phyloP scores from a whole-genome alignment of 37 sponge, comb jelly and placozoan genomes.

The Eunapius fragilis region DNA sequence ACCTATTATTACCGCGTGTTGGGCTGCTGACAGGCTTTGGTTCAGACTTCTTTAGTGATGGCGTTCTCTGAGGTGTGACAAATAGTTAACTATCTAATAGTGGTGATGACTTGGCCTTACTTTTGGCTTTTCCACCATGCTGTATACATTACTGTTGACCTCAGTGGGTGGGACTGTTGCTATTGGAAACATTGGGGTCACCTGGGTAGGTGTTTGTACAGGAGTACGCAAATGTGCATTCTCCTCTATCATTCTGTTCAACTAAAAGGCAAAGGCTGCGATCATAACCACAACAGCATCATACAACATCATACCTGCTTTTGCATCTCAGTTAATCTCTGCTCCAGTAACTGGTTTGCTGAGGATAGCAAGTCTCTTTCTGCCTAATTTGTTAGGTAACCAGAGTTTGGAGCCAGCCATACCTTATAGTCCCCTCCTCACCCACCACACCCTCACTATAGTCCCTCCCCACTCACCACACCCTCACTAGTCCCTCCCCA shows the following conservation, averaged over 20 bases:
- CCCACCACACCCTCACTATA: too few species aligned
- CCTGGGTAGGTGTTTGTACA: background rate
- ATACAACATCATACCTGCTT: slow-evolving; percentile 20
- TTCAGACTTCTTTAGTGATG: background rate
- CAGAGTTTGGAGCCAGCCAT: too few species aligned
- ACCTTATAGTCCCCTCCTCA: too few species aligned
- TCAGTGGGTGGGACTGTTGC: background rate
- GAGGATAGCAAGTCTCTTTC: slow-evolving; percentile 35
- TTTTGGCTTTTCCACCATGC: background rate
- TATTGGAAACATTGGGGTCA: background rate
- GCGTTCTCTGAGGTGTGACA: background rate
- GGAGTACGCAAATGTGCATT: slow-evolving; percentile 28
- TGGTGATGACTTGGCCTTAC: background rate
- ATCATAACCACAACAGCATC: background rate
- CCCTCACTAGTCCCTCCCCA: too few species aligned
- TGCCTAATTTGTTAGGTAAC: slow-evolving; percentile 11
- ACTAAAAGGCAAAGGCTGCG: background rate
- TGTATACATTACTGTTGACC: background rate
- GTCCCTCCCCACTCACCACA: too few species aligned
- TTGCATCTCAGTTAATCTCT: slow-evolving; percentile 39
- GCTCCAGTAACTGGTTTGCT: slow-evolving; percentile 36
- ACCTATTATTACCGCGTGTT: background rate
- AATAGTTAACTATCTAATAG: background rate
- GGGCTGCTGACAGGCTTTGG: background rate
- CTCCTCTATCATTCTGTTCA: slow-evolving; percentile 60